Evolutionary conservation across 2,797 vertebrate genomes (phyloP), one percentile per base, ranked within the genome.

Genomic region (Ctenosaura bakeri): DNA sequence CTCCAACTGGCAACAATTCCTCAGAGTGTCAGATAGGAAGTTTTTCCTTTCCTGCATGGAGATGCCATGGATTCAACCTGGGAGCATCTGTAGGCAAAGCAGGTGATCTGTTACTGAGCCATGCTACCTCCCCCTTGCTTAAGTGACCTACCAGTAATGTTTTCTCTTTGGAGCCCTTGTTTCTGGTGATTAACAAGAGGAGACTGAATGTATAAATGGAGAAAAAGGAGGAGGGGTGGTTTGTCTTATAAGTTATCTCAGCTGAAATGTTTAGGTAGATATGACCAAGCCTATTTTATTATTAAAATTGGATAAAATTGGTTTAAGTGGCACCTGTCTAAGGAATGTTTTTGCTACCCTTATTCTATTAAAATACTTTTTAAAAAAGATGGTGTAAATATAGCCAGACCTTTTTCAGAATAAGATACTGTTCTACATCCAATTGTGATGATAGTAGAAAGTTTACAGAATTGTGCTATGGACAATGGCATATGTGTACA

Each of bases 381-480:
- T 16, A 54, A 0, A 2, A 46, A 6, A 85, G 2, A 0, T 0
- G 0, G 3, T 6, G 32, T 0, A 52, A 0, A 26, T 22, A 69
- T 2, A 0, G 1, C 0, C 0, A 86, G 50, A 2, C 0, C 0
- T 24, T 1, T 1, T 46, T 42, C 6, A 35, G 20, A 3, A 0
- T 4, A 29, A 1, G 0, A 0, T 32, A 2, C 1, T 0, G 0
- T 12, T 59, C 69, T 73, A 0, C 5, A 22, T 0, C 9, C 10
- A 82, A 32, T 82, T 50, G 42, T 83, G 14, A 29, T 0, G 0
- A 0, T 3, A 16, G 22, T 2, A 0, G 9, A 0, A 0, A 20
- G 83, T 90, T 94, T 93, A 93, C 82, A 54, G 73, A 86, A 83
- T 0, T 69, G 81, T 50, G 7, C 12, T 62, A 9, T 8, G 24